Base-by-base conservation (phyloP, 2,797 vertebrate species). In the Gephyroberyx darwinii region DNA sequence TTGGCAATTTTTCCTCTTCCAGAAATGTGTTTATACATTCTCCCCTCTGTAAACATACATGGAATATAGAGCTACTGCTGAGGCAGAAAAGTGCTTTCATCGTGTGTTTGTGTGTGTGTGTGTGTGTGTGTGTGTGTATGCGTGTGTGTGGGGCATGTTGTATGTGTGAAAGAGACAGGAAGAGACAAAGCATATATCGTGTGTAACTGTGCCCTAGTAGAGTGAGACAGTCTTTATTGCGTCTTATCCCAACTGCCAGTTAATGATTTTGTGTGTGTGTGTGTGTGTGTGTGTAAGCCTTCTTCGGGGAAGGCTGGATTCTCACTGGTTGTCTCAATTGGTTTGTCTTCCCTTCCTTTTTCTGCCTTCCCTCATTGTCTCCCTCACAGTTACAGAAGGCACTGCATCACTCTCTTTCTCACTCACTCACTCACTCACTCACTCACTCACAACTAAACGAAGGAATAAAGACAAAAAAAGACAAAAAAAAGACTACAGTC, bases 61-160 rank as follows among this genome's bases (percentile, higher is more conserved):
- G 77, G 73, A 81, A 72, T 57, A 50, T 43, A 56, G 65, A 74
- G 45, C 62, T 69, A 58, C 67, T 82, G 57, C 52, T 65, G 79
- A 75, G 67, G 65, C 77, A 83, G 74, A 85, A 65, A 60, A 57
- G 59, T 50, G 69, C 64, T 79, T 84, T 73, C 39, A 57, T 51
- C 75, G 48, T 73, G 74, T 83, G 83, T 52, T 37, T 43, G 47
- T 50, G 45, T 50, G 61, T 56, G 52, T 61, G 37, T 48, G 64
- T 37, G 59, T 54, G 60, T 31, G 45, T 19, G 60, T n/a, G n/a
- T 37, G 20, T 52, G 60, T n/a, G 60, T 19, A 39, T n/a, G 26
- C 22, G 13, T 14, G 31, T 37, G 33, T 35, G 33, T 2, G 33
- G 33, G 43, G 57, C 26, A 30, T 35, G 33, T 7, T 26, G 8